These are phyloP conservation scores for Caradrina kadenii DNA, from an alignment of 2,888 invertebrate genomes.

Conservation along the genomic window DNA sequence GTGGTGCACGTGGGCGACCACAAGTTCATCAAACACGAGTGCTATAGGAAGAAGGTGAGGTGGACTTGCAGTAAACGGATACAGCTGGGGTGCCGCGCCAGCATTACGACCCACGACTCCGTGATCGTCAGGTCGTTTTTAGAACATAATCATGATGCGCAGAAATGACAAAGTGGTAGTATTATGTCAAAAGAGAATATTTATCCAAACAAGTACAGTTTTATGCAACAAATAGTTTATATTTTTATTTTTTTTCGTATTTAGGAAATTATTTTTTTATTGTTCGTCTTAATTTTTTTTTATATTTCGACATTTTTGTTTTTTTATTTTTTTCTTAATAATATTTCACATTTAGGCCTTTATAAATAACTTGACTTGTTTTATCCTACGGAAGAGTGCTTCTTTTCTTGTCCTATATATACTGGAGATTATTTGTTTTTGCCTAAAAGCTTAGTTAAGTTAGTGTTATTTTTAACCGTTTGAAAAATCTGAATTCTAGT, in stretches of 20 bases:
- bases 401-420: background rate
- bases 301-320: background rate
- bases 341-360: background rate
- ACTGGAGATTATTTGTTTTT: too few relatives aligned
- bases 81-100: conserved; percentile 81
- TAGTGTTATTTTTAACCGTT: background rate
- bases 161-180: conserved; percentile 20
- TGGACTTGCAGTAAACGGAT: conserved; percentile 85
- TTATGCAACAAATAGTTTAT: background rate
- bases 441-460: background rate
- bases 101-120: conserved; percentile 77
- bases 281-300: background rate
- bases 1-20: conserved; percentile 80
- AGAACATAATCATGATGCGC: conserved; percentile 76
- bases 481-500: conserved; percentile 13
- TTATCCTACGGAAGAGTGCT: too few relatives aligned
- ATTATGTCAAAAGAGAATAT: background rate
- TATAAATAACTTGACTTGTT: background rate
- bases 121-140: conserved; percentile 79
- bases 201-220: background rate
- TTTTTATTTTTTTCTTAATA: background rate
- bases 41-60: conserved; percentile 81
- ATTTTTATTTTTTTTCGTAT: background rate
- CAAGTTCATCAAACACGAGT: conserved; percentile 86
- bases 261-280: background rate